Evolutionary conservation across 2,888 invertebrate genomes (phyloP).

Genomic region (Rutpela maculata): DNA sequence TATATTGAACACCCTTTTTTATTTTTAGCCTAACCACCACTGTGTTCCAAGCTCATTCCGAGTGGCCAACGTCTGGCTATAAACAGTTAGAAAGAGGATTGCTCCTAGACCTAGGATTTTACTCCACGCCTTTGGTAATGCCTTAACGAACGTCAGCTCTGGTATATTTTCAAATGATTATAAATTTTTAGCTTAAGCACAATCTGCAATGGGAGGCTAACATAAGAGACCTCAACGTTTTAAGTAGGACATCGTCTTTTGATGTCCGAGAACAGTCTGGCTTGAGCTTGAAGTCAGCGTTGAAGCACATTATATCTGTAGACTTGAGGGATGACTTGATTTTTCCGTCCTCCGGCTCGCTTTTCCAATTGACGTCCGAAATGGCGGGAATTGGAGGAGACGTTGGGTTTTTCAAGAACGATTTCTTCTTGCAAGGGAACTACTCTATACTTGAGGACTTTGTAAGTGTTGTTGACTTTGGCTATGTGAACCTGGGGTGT

Average conservation of each 20-base stretch:
- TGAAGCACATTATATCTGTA: slow-evolving; percentile 86
- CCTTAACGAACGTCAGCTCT: slow-evolving; percentile 44
- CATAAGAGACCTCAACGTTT: slow-evolving; percentile 86
- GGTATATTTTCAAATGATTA: not conserved
- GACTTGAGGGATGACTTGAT: slow-evolving; percentile 88
- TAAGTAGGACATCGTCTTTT: slow-evolving; percentile 86
- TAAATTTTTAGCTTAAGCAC: slow-evolving; percentile 80
- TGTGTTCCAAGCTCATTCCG: slow-evolving; percentile 85
- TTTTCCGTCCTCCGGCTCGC: slow-evolving; percentile 85
- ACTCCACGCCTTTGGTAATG: slow-evolving; percentile 78
- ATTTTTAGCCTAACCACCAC: slow-evolving; percentile 81
- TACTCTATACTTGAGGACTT: slow-evolving; percentile 77
- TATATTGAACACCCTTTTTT: slow-evolving; percentile 39
- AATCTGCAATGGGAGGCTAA: slow-evolving; percentile 92
- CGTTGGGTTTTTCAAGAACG: slow-evolving; percentile 91
- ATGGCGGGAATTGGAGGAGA: slow-evolving; percentile 94
- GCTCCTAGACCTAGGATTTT: slow-evolving; percentile 85
- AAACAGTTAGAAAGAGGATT: slow-evolving; percentile 86
- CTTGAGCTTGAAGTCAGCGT: slow-evolving; percentile 90
- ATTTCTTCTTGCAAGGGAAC: slow-evolving; percentile 80
- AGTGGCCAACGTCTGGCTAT: slow-evolving; percentile 90
- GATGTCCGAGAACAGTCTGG: slow-evolving; percentile 92
- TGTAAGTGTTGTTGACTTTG: slow-evolving; percentile 71
- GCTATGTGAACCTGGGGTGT: no score
- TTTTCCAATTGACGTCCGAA: slow-evolving; percentile 86